Evolutionary conservation across 2,888 invertebrate species (phyloP).

Genomic region (Deilephila porcellus): DNA sequence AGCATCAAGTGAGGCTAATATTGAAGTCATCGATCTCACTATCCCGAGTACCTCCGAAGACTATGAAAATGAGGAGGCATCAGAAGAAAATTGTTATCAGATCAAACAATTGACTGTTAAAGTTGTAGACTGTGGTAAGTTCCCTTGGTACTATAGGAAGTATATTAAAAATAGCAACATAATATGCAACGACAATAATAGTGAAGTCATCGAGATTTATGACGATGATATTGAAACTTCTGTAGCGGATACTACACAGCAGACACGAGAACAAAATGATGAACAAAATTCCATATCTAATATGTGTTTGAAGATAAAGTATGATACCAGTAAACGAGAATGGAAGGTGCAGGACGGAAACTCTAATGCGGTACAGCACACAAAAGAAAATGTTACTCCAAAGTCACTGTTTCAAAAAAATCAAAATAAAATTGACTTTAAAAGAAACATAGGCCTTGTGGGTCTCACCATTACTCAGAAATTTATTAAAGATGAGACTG

Average conservation of each 20-base stretch:
- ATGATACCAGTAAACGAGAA: conserved; percentile 19
- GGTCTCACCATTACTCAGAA: conserved; percentile 52
- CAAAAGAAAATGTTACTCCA: conserved; percentile 38
- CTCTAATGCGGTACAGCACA: conserved; percentile 25
- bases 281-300: conserved; percentile 1
- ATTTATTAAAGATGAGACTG: neutral
- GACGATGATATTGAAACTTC: conserved; percentile 1
- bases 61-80: neutral
- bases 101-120: conserved; percentile 30
- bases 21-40: conserved; percentile 34
- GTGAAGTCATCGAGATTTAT: neutral
- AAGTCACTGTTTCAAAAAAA: conserved; percentile 41
- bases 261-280: neutral
- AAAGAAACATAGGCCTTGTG: conserved; percentile 57
- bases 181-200: neutral
- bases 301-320: conserved; percentile 17
- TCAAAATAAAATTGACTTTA: conserved; percentile 49
- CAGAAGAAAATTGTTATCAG: neutral
- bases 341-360: conserved; percentile 21
- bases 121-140: conserved; percentile 45
- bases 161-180: conserved; percentile 15
- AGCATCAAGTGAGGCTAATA: conserved; percentile 34
- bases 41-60: neutral
- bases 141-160: conserved; percentile 44
- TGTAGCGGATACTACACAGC: neutral